Evolutionary conservation across 1,140 invertebrate species (phyloP).

Genomic region (Acromyrmex echinatior): DNA sequence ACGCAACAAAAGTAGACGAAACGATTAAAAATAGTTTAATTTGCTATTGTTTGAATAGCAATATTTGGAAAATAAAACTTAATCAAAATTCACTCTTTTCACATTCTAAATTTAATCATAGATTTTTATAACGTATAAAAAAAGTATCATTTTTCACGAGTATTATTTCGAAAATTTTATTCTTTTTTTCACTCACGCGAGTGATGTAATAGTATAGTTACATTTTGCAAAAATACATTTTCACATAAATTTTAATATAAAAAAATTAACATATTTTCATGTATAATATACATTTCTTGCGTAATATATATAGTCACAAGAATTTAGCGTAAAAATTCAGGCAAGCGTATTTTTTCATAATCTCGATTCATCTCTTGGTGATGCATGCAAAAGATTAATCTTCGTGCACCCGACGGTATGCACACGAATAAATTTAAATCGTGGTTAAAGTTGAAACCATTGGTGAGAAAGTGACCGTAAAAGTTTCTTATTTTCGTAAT

Average conservation of each 20-base stretch:
- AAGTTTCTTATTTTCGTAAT: neutral
- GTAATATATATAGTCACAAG: neutral
- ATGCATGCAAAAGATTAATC: conserved; percentile 31
- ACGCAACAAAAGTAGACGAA: neutral
- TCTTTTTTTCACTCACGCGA: neutral
- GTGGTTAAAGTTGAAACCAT: neutral
- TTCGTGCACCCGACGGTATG: neutral
- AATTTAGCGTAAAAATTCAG: conserved; percentile 31
- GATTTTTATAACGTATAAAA: neutral
- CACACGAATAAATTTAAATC: conserved; percentile 44
- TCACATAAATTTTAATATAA: conserved; percentile 28
- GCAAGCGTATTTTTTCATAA: conserved; percentile 10
- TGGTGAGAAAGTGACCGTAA: neutral
- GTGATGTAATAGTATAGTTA: neutral
- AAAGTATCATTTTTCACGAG: neutral
- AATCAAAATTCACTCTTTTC: neutral
- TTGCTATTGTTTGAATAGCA: neutral
- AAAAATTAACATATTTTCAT: conserved; percentile 37
- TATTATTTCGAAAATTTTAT: conserved; percentile 1
- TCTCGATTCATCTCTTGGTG: conserved; percentile 35
- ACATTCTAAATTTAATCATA: neutral
- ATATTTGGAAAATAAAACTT: conserved; percentile 11
- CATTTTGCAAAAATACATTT: conserved; percentile 2
- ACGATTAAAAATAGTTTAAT: neutral
- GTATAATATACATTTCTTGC: conserved; percentile 14